Base-by-base conservation (phyloP, 2,113 vertebrate species). In the Amphiprion percula region DNA sequence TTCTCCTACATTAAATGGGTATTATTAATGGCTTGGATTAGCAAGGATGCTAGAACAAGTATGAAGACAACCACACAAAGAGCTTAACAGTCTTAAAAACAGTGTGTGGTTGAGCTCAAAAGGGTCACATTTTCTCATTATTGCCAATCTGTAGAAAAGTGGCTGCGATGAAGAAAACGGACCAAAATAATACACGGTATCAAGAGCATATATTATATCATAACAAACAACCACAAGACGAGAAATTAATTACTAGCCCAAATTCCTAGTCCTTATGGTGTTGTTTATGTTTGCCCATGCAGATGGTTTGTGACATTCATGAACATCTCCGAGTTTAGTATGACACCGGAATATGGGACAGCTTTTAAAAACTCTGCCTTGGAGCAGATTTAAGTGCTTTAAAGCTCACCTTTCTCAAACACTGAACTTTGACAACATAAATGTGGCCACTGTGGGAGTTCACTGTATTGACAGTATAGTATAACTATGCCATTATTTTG, bases 51-150 rank as follows among this genome's bases (percentile, higher is more conserved):
- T 23, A 14, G 39, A 17, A 39, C 46, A 80, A 39, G 21, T 23
- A 33, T 62, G 49, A 30, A 64, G 39, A 17, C 56, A 65, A 26
- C 39, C 24, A 71, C 39, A 47, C 39, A 63, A 19, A 44, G 14
- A 44, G 41, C 41, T 15, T 44, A 15, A 44, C 41, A 44, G 12
- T 15, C 12, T 15, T 44, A 15, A 44, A 14, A 44, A 44, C 41
- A 14, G 12, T 44, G 41, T 44, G 41, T 44, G 41, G 11, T 44
- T 3, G 14, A 44, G 11, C 14, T 44, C 41, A 44, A 15, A 1
- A 44, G 12, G 41, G 14, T 15, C 41, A 44, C 41, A 37, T 44
- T 14, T 14, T 44, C 12, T 44, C 41, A 44, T 12, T 44, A 15
- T 44, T 44, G 12, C 41, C 41, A 44, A 44, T 44, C 41, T 15